Evolutionary conservation across 2,797 vertebrate species (phyloP), one percentile per base, ranked within the genome.

Genomic region (Enteromius afrohamiltoni): DNA sequence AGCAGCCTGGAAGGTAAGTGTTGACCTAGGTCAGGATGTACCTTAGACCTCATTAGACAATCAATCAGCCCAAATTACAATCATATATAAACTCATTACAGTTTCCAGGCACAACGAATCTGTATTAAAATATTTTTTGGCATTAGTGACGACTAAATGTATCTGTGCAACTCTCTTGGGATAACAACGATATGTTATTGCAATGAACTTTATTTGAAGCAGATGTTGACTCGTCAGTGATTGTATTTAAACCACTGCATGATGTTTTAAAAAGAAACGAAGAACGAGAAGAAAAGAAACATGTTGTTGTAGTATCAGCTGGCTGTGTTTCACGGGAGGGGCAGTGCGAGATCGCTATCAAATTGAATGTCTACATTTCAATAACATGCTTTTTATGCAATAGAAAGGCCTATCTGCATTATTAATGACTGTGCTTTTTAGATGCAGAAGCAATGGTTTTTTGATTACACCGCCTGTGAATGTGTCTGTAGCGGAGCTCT

Each of bases 1-100:
- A 40, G 82, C 77, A 83, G 84, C 69, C 79, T 29, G 67, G 40
- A 67, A 89, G 88, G 87, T 88, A 85, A 82, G 82, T 19, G 55
- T 62, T 69, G 68, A 55, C 53, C 55, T 37, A 16, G 42, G 40
- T 60, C 51, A 62, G 26, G 53, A 40, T 78, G 82, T 42, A 26
- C 71, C 37, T 9, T 19, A 49, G 16, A 75, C 21, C 6, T 26
- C 17, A 16, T n/a, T 31, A 26, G 23, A 79, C 17, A n/a, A n/a
- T 45, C 21, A 23, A 37, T 26, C 14, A 65, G n/a, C 42, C 19
- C 13, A 10, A 64, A 62, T 73, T 21, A 51, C 19, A 62, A 16
- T 26, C 37, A 53, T 19, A 6, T 6, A 26, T n/a, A 14, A 64
- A 31, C 11, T 70, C 42, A 17, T 26, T 23, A 17, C 29, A 80